These are phyloP conservation scores for Pantherophis vulpinus DNA, from an alignment of 2,797 vertebrate species.

Conservation along the genomic window DNA sequence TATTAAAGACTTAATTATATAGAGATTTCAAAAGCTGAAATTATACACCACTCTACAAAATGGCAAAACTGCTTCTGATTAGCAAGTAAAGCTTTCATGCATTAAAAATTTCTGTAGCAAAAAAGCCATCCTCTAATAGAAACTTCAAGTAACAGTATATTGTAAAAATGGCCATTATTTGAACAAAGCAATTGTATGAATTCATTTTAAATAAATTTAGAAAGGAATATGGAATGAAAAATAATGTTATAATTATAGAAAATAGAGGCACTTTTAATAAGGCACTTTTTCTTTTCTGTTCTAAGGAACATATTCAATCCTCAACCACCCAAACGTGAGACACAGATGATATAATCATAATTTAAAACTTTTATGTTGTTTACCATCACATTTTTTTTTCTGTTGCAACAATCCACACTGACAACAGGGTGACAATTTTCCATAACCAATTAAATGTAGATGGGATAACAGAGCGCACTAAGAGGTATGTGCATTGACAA, in stretches of 20 bases:
- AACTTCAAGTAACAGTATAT: neutral
- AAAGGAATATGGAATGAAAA: neutral
- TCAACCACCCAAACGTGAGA: no score
- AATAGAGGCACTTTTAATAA: neutral
- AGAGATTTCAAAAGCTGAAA: neutral
- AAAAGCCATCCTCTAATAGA: neutral
- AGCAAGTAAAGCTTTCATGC: neutral
- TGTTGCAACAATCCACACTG: slow-evolving; percentile 3
- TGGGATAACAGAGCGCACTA: slow-evolving; percentile 7
- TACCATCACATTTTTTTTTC: neutral
- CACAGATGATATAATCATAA: neutral
- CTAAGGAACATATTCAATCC: neutral
- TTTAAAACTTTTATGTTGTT: slow-evolving; percentile 1
- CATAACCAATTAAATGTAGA: slow-evolving; percentile 22
- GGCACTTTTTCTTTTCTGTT: neutral
- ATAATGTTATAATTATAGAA: slow-evolving; percentile 1
- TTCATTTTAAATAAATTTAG: neutral
- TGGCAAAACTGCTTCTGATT: neutral
- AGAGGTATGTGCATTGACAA: slow-evolving; percentile 15
- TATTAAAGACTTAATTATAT: neutral
- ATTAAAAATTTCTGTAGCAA: neutral
- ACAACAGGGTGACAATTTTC: slow-evolving; percentile 24
- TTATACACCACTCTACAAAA: neutral
- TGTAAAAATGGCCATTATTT: neutral
- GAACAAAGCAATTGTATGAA: neutral